Evolutionary conservation across 2,888 invertebrate genomes (phyloP), one percentile per base, ranked within the genome.

Genomic region (Alviniconcha strummeri): DNA sequence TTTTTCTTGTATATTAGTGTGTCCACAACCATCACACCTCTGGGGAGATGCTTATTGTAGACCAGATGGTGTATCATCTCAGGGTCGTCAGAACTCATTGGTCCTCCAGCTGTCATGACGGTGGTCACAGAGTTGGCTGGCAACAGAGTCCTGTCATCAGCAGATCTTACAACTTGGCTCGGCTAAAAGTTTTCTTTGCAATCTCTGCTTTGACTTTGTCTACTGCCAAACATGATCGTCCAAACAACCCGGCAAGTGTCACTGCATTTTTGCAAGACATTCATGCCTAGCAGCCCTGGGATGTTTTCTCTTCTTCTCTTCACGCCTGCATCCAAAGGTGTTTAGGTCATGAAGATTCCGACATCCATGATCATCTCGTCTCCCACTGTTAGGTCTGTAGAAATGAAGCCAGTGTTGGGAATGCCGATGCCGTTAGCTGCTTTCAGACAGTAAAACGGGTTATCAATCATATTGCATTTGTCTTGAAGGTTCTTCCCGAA

Each of bases 121-220:
- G 69, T 69, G n/a, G 69, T 69, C n/a, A 69, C 69, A 8, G 69
- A 69, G n/a, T 69, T 69, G 15, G 15, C 69, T 69, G 69, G 69
- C 4, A 69, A 19, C 1, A 69, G 69, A 6, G 69, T 69, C 19
- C 69, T 69, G n/a, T 69, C 69, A n/a, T 69, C 69, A 6, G 15
- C 69, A 6, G 6, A n/a, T 69, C 69, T 69, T 69, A 19, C 69
- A 69, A 69, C n/a, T 69, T 69, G 15, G 69, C 69, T 69, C n/a
- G 15, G 15, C 69, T 19, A n/a, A n/a, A n/a, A 15, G n/a, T 69
- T 15, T 69, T n/a, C n/a, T 69, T 69, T 17, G 15, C n/a, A 1
- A 69, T 69, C n/a, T 69, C 69, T 69, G 69, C 69, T 69, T 69
- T 15, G n/a, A 69, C n/a, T 19, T 69, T 69, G 69, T 19, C n/a